phyloP scores from a whole-genome alignment of 92 coral and sea anemone genomes.

The Heteractis magnifica region DNA sequence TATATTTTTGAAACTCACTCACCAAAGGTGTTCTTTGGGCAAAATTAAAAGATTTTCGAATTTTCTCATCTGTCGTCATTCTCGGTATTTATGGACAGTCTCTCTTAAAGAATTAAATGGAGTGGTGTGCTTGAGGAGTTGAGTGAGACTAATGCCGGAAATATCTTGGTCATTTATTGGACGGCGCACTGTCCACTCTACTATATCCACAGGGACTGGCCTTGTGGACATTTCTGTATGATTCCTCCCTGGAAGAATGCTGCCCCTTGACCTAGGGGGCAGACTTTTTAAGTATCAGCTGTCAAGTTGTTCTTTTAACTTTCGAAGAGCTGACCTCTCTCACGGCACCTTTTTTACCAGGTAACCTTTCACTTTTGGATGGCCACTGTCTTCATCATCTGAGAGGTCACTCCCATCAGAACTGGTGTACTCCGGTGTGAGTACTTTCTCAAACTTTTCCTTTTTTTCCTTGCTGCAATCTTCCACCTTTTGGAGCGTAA shows the following conservation, averaged over 20 bases:
- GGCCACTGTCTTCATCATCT: constrained; percentile 24
- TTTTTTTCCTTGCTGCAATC: background rate
- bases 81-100: no score
- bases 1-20: no score
- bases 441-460: background rate
- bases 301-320: constrained; percentile 33
- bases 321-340: constrained; percentile 44
- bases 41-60: no score
- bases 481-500: background rate
- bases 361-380: constrained; percentile 9
- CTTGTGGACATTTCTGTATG: constrained; percentile 32
- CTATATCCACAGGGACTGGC: constrained; percentile 17
- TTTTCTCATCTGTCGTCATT: no score
- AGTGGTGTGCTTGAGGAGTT: no score
- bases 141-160: no score
- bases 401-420: constrained; percentile 15
- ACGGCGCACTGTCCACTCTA: constrained; percentile 31
- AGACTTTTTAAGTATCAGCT: constrained; percentile 15
- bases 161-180: no score
- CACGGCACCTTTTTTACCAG: constrained; percentile 40
- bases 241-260: constrained; percentile 9
- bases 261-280: constrained; percentile 27
- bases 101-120: no score
- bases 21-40: no score
- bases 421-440: constrained; percentile 8